Conservation (phyloP, 2,113 vertebrate genomes). For the Stigmatopora argus region DNA sequence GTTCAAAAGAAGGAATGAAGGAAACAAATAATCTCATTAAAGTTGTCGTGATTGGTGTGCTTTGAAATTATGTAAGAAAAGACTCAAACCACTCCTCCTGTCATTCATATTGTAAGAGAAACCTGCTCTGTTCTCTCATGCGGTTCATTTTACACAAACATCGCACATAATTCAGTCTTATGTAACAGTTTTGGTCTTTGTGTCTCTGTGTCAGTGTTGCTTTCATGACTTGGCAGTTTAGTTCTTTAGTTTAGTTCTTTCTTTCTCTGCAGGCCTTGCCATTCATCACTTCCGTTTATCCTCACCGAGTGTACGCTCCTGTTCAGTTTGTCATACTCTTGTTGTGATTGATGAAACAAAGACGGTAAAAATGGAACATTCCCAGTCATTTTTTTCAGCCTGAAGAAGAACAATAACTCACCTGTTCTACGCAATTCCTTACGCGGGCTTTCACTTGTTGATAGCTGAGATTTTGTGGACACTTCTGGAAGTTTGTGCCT, state of each 20-base stretch:
- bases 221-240: constrained; percentile 12
- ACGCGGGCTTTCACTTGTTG: constrained; percentile 65
- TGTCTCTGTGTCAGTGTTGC: constrained; percentile 27
- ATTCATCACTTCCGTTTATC: constrained; percentile 19
- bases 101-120: constrained; percentile 36
- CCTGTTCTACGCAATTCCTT: constrained; percentile 87
- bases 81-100: constrained; percentile 36
- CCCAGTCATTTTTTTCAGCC: neutral
- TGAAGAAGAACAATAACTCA: constrained; percentile 43
- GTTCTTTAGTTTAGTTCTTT: no score
- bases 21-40: constrained; percentile 48
- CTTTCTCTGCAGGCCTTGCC: constrained; percentile 22
- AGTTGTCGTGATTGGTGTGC: constrained; percentile 14
- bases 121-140: constrained; percentile 42
- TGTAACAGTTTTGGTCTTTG: constrained; percentile 41
- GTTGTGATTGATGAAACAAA: constrained; percentile 15
- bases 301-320: constrained; percentile 11
- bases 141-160: constrained; percentile 63
- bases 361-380: constrained; percentile 41
- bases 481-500: constrained; percentile 76
- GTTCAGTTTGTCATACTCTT: constrained; percentile 8
- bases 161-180: constrained; percentile 42
- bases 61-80: constrained; percentile 20
- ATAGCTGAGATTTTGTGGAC: constrained; percentile 64
- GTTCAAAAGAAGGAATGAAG: constrained; percentile 28